phyloP scores from a whole-genome alignment of 2,888 invertebrate genomes.

The Melanophora roralis region DNA sequence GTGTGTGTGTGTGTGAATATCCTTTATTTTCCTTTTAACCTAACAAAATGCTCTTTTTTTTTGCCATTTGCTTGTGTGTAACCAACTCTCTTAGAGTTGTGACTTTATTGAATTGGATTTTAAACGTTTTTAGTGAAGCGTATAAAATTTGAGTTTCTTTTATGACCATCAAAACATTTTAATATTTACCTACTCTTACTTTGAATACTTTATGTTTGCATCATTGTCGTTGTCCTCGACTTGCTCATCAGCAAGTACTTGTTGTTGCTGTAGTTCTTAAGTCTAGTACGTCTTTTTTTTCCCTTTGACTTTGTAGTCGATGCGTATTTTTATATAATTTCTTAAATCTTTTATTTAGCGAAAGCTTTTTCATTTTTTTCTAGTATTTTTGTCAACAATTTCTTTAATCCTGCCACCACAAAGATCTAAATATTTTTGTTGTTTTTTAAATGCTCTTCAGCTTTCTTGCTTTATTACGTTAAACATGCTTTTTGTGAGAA shows the following conservation, averaged over 20 bases:
- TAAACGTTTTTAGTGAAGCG: constrained; percentile 63
- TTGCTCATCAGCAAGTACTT: constrained; percentile 37
- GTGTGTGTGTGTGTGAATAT: not conserved
- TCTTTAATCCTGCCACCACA: constrained; percentile 54
- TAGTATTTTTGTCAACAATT: constrained; percentile 44
- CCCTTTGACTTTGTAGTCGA: constrained; percentile 41
- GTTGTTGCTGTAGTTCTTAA: constrained; percentile 48
- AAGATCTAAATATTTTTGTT: constrained; percentile 40
- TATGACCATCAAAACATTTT: constrained; percentile 36
- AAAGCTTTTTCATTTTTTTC: not conserved
- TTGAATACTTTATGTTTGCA: not conserved
- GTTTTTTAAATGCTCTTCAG: constrained; percentile 10
- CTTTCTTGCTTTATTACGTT: constrained; percentile 49
- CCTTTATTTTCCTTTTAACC: constrained; percentile 42
- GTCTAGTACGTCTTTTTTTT: constrained; percentile 48
- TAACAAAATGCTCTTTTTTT: constrained; percentile 32
- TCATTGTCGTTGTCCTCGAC: constrained; percentile 32
- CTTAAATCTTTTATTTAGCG: constrained; percentile 25
- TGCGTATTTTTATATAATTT: constrained; percentile 54
- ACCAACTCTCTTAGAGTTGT: not conserved
- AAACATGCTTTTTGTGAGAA: constrained; percentile 51
- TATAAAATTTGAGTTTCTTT: constrained; percentile 60
- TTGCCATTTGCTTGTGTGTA: constrained; percentile 24
- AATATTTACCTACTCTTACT: not conserved
- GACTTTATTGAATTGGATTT: constrained; percentile 60